A percentile compares a stretch with the other conserved stretches of the same genome.
Conservation (phyloP, 1,140 invertebrate species). For the Drosophila sulfurigaster region DNA sequence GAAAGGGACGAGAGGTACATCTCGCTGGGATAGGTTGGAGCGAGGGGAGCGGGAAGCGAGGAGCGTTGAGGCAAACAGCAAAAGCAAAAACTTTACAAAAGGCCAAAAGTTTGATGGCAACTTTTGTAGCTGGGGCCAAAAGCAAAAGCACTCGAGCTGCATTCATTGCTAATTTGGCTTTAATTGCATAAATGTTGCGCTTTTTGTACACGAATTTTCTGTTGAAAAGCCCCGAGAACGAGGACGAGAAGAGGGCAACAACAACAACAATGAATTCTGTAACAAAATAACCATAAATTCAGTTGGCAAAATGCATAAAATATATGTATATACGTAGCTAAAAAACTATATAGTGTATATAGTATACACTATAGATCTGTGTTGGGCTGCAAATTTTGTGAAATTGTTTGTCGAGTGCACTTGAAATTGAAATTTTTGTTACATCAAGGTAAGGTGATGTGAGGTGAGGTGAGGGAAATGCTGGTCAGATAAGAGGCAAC, state of each 20-base stretch:
- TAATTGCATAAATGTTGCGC: constrained; percentile 83
- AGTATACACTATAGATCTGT: constrained; percentile 38
- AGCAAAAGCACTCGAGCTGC: constrained; percentile 79
- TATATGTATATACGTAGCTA: constrained; percentile 18
- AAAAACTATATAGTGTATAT: background rate
- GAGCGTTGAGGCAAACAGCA: constrained; percentile 35
- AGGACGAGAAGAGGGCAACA: constrained; percentile 17
- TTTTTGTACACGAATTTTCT: constrained; percentile 72
- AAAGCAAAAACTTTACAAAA: constrained; percentile 78
- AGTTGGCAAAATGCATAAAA: constrained; percentile 59
- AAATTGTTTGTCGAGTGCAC: constrained; percentile 76
- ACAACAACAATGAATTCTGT: constrained; percentile 21
- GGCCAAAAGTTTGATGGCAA: constrained; percentile 82
- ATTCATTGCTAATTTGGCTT: constrained; percentile 83
- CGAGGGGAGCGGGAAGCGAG: background rate
- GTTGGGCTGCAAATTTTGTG: constrained; percentile 60
- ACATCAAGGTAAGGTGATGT: constrained; percentile 4
- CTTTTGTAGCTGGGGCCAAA: constrained; percentile 69
- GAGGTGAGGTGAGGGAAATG: background rate
- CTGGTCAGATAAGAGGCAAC: constrained; percentile 47
- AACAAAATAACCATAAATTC: constrained; percentile 69
- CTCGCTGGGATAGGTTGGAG: background rate
- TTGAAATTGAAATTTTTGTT: constrained; percentile 78
- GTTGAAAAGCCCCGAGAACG: constrained; percentile 22
- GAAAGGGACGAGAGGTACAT: background rate